Percentiles rank a stretch among this genome's conserved stretches.
These are phyloP conservation scores for Drosophila arawakana DNA, from an alignment of 1,140 invertebrate species.

Conservation along the genomic window DNA sequence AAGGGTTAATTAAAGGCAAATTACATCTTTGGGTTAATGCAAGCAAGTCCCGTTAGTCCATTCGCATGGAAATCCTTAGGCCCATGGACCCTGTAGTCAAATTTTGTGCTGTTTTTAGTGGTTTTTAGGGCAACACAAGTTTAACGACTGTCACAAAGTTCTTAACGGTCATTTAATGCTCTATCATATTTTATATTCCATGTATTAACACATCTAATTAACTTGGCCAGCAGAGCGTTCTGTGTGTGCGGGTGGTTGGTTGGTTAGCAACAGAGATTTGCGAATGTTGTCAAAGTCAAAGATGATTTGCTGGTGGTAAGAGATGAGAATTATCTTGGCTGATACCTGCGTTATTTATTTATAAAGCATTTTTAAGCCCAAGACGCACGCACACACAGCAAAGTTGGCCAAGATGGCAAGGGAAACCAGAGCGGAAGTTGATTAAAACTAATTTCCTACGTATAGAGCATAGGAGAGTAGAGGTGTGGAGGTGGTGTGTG, in stretches of 20 bases:
- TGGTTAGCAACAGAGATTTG: background rate
- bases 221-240: slow-evolving; percentile 25
- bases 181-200: slow-evolving; percentile 30
- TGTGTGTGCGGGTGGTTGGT: slow-evolving; percentile 8
- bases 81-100: background rate
- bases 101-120: slow-evolving; percentile 3
- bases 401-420: slow-evolving; percentile 21
- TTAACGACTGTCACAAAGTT: slow-evolving; percentile 38
- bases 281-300: slow-evolving; percentile 7
- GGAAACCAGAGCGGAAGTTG: slow-evolving; percentile 58
- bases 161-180: slow-evolving; percentile 41
- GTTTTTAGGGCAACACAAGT: slow-evolving; percentile 6
- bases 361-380: slow-evolving; percentile 66
- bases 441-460: slow-evolving; percentile 81
- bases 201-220: slow-evolving; percentile 62
- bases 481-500: too few relatives aligned
- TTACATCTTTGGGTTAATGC: slow-evolving; percentile 11
- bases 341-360: slow-evolving; percentile 71
- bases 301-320: slow-evolving; percentile 21
- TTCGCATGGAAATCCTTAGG: background rate
- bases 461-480: slow-evolving; percentile 20
- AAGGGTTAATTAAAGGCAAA: slow-evolving; percentile 7
- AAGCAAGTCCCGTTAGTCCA: background rate
- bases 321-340: slow-evolving; percentile 28
- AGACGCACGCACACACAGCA: slow-evolving; percentile 26